phyloP scores from a whole-genome alignment of 92 coral and sea anemone genomes.

The Pocillopora meandrina region DNA sequence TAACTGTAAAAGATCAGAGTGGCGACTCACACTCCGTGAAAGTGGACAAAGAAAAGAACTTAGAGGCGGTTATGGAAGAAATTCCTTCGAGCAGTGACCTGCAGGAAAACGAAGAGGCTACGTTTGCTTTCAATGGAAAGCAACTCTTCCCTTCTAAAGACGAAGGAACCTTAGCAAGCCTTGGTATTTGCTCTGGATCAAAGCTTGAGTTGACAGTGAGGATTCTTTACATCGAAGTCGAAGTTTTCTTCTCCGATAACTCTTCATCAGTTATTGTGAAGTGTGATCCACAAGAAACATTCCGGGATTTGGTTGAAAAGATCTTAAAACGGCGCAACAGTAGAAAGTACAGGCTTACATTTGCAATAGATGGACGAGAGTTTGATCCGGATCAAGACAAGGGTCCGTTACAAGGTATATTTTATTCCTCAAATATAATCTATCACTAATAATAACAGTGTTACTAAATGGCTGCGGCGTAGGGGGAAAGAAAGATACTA shows the following conservation, averaged over 20 bases:
- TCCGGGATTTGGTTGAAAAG: conserved; percentile 33
- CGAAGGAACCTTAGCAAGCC: neutral
- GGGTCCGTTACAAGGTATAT: conserved; percentile 20
- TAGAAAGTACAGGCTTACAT: neutral
- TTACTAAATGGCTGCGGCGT: no score
- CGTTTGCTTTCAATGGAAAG: neutral
- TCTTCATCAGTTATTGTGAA: neutral
- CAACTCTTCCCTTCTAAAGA: neutral
- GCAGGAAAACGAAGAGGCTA: conserved; percentile 9
- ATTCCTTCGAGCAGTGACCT: conserved; percentile 3
- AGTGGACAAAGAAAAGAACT: conserved; percentile 22
- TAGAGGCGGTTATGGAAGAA: neutral
- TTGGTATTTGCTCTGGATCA: conserved; percentile 1
- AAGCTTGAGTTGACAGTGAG: conserved; percentile 3
- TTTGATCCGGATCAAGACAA: conserved; percentile 30
- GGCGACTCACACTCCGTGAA: conserved; percentile 9
- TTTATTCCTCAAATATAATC: neutral
- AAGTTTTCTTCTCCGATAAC: neutral
- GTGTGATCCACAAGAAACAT: conserved; percentile 20
- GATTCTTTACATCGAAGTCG: neutral
- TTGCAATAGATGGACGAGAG: neutral
- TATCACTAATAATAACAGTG: no score
- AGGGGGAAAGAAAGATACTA: neutral
- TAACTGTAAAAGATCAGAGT: conserved; percentile 12
- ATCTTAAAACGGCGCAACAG: neutral